Evolutionary conservation across 2,888 invertebrate genomes (phyloP), one percentile per base, ranked within the genome.

Genomic region (Drosophila robusta): DNA sequence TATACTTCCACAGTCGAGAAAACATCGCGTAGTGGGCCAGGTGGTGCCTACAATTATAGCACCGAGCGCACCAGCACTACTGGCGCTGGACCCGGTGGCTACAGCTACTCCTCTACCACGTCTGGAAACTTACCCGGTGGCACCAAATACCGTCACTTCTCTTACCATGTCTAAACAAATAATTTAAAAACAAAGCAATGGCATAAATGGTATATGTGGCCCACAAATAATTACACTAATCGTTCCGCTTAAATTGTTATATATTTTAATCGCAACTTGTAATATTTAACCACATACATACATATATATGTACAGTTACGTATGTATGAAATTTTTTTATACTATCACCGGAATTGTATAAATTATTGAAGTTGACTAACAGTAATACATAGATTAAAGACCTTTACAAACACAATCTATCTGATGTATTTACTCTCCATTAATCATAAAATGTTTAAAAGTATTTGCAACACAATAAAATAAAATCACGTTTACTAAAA

Each of bases 81-180:
- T 91, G 95, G 95, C 91, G 94, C 93, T 71, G 96, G 96, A 75
- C 97, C 97, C 80, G 95, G 97, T 87, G 95, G 96, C 89, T 97
- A 97, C 93, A 96, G 96, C 91, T 97, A 97, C 93, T 95, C 96
- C 84, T 95, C 96, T 74, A 94, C 95, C 88, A 93, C 95, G 81
- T 95, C 95, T 92, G 97, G 97, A 91, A 95, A 95, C 92, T 94
- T 97, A 91, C 97, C 97, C 78, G 95, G 95, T 90, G 97, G 97
- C 92, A 96, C 95, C 91, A 93, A 93, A 90, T 97, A 97, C 93
- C 96, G 97, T 90, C 96, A 97, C 93, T 97, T 95, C 94, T 96
- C 96, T 89, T 97, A 97, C 93, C 95, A 96, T 93, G 96, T 97
- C 92, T 97, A 96, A 94, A 91, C 22, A 38, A 56, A 39, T n/a